A percentile compares a stretch with the other conserved stretches of the same genome.
Conservation (phyloP, 2,888 invertebrate genomes). For the Myathropa florea region DNA sequence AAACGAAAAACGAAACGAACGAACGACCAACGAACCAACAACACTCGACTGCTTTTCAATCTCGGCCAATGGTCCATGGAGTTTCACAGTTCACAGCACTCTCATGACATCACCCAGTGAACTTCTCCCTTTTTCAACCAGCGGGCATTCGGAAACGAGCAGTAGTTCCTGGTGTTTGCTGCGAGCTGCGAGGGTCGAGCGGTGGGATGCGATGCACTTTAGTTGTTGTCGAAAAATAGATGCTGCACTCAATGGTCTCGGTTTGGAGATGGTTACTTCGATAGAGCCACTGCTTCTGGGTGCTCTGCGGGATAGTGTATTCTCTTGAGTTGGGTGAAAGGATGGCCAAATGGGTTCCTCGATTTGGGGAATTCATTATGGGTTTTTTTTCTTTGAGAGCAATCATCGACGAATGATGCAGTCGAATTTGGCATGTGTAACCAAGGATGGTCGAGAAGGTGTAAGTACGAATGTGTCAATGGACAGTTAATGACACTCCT, state of each 20-base stretch:
- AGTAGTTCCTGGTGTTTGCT: conserved; percentile 11
- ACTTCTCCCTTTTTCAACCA: conserved; percentile 13
- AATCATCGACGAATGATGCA: background rate
- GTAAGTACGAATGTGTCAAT: background rate
- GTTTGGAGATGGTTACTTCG: background rate
- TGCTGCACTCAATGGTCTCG: conserved; percentile 18
- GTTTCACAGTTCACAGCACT: conserved; percentile 68
- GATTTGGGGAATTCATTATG: background rate
- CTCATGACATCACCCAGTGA: conserved; percentile 59
- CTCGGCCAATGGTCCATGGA: conserved; percentile 63
- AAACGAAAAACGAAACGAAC: background rate
- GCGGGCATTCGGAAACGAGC: conserved; percentile 33
- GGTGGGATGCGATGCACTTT: background rate
- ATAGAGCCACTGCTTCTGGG: background rate
- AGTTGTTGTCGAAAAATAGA: conserved; percentile 12
- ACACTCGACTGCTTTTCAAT: conserved; percentile 56
- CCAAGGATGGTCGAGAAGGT: too few relatives aligned
- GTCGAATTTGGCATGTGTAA: background rate
- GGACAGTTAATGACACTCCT: background rate
- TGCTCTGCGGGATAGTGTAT: background rate
- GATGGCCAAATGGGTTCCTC: background rate
- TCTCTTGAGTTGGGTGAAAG: background rate
- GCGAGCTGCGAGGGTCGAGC: background rate
- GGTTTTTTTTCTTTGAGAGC: background rate
- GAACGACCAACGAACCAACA: background rate